These are phyloP conservation scores for Alectoris magna DNA, from an alignment of 2,797 vertebrate genomes.

Conservation along the genomic window DNA sequence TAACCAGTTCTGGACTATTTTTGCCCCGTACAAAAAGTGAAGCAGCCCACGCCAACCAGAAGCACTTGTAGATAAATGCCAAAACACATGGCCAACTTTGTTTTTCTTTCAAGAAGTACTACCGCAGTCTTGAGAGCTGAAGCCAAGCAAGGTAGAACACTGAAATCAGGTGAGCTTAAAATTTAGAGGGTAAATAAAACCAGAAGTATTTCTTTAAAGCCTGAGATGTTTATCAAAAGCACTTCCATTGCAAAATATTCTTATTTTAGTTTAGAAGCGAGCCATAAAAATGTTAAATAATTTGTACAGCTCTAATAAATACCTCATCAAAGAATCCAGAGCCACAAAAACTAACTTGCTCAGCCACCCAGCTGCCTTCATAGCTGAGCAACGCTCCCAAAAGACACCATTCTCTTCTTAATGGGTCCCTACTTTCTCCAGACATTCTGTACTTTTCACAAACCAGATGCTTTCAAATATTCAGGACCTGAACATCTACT, in stretches of 20 bases:
- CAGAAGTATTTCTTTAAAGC: neutral
- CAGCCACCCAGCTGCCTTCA: neutral
- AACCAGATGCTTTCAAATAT: neutral
- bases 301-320: neutral
- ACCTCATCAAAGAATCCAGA: neutral
- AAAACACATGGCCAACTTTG: neutral
- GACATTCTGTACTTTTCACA: neutral
- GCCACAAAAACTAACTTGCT: neutral
- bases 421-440: neutral
- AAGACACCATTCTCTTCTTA: neutral
- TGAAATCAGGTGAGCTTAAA: neutral
- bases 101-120: constrained; percentile 5
- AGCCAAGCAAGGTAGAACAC: neutral
- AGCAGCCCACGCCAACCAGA: neutral
- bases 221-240: neutral
- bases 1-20: neutral
- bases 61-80: neutral
- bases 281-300: neutral
- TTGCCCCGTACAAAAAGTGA: neutral
- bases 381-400: neutral
- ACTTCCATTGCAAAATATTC: neutral
- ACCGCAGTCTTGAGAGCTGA: neutral
- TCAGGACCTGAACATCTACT: neutral
- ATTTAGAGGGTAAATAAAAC: neutral
- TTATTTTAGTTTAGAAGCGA: neutral